Evolutionary conservation across 2,113 vertebrate genomes (phyloP).

Genomic region (Trichechus manatus): DNA sequence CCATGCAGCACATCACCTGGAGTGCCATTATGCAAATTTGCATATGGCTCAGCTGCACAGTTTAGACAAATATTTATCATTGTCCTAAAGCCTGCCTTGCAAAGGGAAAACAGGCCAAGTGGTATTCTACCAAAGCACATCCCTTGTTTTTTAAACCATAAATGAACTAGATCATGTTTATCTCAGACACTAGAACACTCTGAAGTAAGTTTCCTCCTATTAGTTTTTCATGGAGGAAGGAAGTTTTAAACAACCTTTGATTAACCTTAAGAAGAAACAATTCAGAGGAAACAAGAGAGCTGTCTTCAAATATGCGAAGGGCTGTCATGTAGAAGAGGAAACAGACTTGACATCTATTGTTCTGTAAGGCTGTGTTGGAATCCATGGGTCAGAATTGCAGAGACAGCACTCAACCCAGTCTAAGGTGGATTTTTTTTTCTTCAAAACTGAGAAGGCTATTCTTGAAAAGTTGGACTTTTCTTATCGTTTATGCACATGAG

Average conservation of each 20-base stretch:
- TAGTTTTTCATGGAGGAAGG: slow-evolving; percentile 11
- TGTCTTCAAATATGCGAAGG: slow-evolving; percentile 41
- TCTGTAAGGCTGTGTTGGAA: neutral
- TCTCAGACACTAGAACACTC: slow-evolving; percentile 45
- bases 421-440: neutral
- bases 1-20: slow-evolving; percentile 80
- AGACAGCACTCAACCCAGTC: neutral
- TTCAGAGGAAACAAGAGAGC: neutral
- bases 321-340: neutral
- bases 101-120: slow-evolving; percentile 81
- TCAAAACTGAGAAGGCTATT: neutral
- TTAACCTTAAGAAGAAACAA: slow-evolving; percentile 52
- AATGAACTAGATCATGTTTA: neutral
- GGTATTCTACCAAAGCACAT: slow-evolving; percentile 65
- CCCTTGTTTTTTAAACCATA: slow-evolving; percentile 72
- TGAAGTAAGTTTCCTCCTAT: slow-evolving; percentile 58
- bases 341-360: neutral
- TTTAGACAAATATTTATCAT: slow-evolving; percentile 89
- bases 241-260: slow-evolving; percentile 50
- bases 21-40: slow-evolving; percentile 87
- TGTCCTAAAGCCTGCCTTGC: slow-evolving; percentile 81
- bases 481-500: neutral
- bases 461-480: neutral
- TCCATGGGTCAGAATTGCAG: neutral
- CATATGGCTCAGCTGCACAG: slow-evolving; percentile 81